phyloP scores from a whole-genome alignment of 2,888 invertebrate genomes.

The Callyntrura guangdongensis region DNA sequence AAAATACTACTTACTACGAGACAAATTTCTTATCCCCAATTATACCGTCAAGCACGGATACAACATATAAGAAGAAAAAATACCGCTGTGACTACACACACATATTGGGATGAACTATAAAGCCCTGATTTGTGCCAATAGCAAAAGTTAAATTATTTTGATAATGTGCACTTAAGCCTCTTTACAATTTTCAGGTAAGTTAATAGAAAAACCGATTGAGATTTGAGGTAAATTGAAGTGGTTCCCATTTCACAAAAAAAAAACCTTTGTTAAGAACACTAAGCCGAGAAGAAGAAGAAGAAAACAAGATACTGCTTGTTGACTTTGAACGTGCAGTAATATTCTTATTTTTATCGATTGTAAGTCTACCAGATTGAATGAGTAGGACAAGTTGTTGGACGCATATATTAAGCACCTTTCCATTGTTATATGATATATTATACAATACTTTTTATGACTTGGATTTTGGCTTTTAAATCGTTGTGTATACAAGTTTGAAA shows the following conservation, averaged over 20 bases:
- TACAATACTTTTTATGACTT: slow-evolving; percentile 48
- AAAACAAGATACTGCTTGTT: slow-evolving; percentile 31
- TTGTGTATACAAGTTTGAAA: slow-evolving; percentile 54
- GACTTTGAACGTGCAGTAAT: neutral
- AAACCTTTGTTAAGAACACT: neutral
- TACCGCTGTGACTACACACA: too few relatives aligned
- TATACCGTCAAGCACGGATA: slow-evolving; percentile 10
- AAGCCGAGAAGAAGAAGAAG: neutral
- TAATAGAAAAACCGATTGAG: slow-evolving; percentile 56
- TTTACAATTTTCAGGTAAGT: slow-evolving; percentile 36
- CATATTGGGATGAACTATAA: neutral
- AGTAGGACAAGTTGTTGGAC: neutral
- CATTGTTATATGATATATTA: neutral
- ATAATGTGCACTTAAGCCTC: slow-evolving; percentile 68
- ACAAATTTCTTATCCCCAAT: slow-evolving; percentile 35
- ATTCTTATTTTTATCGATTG: slow-evolving; percentile 25
- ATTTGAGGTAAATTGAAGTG: slow-evolving; percentile 48
- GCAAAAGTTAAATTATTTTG: slow-evolving; percentile 48
- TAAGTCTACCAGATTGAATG: neutral
- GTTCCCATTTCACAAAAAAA: slow-evolving; percentile 2
- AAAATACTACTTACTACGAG: neutral
- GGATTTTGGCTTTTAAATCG: slow-evolving; percentile 58
- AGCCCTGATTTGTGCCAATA: slow-evolving; percentile 49
- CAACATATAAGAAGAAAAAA: neutral
- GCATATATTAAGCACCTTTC: neutral